Percentiles rank a stretch among this genome's conserved stretches.
Conservation (phyloP, 2,888 invertebrate species). For the Eumerus sabulonum region DNA sequence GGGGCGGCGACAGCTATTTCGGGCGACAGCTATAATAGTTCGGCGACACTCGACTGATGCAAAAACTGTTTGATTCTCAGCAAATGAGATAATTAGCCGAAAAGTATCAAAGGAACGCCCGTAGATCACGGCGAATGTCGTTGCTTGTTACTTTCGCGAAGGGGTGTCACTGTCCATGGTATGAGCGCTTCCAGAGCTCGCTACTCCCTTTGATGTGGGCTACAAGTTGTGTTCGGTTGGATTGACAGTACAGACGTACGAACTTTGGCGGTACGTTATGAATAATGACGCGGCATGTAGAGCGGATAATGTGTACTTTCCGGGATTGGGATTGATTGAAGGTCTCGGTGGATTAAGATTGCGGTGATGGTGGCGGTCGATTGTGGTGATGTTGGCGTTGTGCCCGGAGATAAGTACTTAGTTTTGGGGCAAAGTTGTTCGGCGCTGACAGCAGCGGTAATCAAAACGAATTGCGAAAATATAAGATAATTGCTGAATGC, state of each 20-base stretch:
- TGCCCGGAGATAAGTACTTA: slow-evolving; percentile 55
- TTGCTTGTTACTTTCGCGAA: slow-evolving; percentile 60
- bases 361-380: no score
- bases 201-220: slow-evolving; percentile 59
- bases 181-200: slow-evolving; percentile 11
- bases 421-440: slow-evolving; percentile 31
- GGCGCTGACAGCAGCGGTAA: slow-evolving; percentile 58
- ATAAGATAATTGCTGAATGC: slow-evolving; percentile 63
- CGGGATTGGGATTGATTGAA: slow-evolving; percentile 42
- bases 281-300: slow-evolving; percentile 52
- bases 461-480: slow-evolving; percentile 60
- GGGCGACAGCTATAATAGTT: slow-evolving; percentile 42
- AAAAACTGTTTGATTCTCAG: slow-evolving; percentile 66
- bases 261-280: slow-evolving; percentile 38
- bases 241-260: slow-evolving; percentile 61
- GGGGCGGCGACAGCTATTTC: slow-evolving; percentile 55
- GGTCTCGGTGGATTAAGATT: slow-evolving; percentile 15
- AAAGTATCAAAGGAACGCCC: slow-evolving; percentile 61
- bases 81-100: slow-evolving; percentile 69
- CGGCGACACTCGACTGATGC: slow-evolving; percentile 44
- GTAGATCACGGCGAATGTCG: slow-evolving; percentile 41
- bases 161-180: no score
- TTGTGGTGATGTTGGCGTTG: slow-evolving; percentile 18
- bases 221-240: slow-evolving; percentile 34
- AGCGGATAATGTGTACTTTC: slow-evolving; percentile 60